A percentile compares a stretch with the other conserved stretches of the same genome.
Evolutionary conservation across 2,113 vertebrate species (phyloP).

Genomic region (Hassar affinis): DNA sequence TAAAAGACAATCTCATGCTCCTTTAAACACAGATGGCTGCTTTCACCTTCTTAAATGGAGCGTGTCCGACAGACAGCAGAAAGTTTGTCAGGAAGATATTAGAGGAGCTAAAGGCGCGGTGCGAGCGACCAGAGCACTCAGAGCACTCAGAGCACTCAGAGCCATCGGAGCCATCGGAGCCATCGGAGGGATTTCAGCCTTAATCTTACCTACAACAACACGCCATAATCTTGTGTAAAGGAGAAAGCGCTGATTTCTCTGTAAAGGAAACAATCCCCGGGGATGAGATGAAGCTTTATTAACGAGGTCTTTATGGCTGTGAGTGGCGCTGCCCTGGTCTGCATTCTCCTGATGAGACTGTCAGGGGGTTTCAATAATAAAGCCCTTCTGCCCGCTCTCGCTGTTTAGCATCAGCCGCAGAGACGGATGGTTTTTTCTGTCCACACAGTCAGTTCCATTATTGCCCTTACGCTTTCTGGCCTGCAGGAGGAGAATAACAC

Average conservation of each 20-base stretch:
- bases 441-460: slow-evolving; percentile 72
- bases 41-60: not conserved
- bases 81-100: not conserved
- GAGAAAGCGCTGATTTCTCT: not conserved
- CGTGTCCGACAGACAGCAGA: not conserved
- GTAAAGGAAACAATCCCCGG: not conserved
- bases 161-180: no score
- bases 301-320: slow-evolving; percentile 59
- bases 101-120: not conserved
- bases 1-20: slow-evolving; percentile 42
- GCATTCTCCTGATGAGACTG: slow-evolving; percentile 63
- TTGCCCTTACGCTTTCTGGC: slow-evolving; percentile 67
- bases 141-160: no score
- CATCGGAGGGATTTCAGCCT: not conserved
- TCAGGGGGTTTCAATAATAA: slow-evolving; percentile 54
- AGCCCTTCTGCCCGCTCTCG: slow-evolving; percentile 36
- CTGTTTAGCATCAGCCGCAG: slow-evolving; percentile 25
- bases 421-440: slow-evolving; percentile 64
- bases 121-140: no score
- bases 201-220: not conserved
- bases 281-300: slow-evolving; percentile 54
- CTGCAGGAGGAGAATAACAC: slow-evolving; percentile 60
- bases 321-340: slow-evolving; percentile 51
- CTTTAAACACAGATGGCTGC: slow-evolving; percentile 34
- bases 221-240: not conserved